Evolutionary conservation across 2,888 invertebrate species (phyloP).

Genomic region (Rhamnusium bicolor): DNA sequence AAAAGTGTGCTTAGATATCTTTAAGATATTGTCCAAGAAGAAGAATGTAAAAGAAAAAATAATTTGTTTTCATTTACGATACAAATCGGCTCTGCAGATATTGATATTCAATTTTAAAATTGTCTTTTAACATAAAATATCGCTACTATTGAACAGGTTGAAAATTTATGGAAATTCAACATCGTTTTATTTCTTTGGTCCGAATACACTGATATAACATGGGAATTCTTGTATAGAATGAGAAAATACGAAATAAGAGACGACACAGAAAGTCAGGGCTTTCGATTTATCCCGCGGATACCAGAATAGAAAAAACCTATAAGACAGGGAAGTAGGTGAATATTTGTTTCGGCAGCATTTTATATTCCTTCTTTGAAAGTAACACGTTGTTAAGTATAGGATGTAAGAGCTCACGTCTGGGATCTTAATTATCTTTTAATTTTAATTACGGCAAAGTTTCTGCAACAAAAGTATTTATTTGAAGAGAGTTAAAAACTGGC

Average conservation of each 20-base stretch:
- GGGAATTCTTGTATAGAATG: slow-evolving; percentile 49
- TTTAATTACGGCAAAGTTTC: too few species aligned
- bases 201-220: slow-evolving; percentile 47
- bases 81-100: not conserved
- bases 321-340: not conserved
- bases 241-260: slow-evolving; percentile 41
- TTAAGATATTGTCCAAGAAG: not conserved
- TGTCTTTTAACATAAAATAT: slow-evolving; percentile 43
- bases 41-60: not conserved
- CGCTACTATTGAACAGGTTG: slow-evolving; percentile 39
- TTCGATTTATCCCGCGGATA: slow-evolving; percentile 39
- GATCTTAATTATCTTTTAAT: too few species aligned
- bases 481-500: too few species aligned
- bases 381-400: too few species aligned
- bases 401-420: too few species aligned
- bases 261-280: slow-evolving; percentile 19
- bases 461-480: too few species aligned
- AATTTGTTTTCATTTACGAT: slow-evolving; percentile 10
- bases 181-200: slow-evolving; percentile 45
- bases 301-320: slow-evolving; percentile 14
- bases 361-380: not conserved
- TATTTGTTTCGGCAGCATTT: not conserved
- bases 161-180: slow-evolving; percentile 47
- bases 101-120: slow-evolving; percentile 19
- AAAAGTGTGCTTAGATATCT: too few species aligned